Evolutionary conservation across 2,113 vertebrate species (phyloP).

Genomic region (Menidia beryllina): DNA sequence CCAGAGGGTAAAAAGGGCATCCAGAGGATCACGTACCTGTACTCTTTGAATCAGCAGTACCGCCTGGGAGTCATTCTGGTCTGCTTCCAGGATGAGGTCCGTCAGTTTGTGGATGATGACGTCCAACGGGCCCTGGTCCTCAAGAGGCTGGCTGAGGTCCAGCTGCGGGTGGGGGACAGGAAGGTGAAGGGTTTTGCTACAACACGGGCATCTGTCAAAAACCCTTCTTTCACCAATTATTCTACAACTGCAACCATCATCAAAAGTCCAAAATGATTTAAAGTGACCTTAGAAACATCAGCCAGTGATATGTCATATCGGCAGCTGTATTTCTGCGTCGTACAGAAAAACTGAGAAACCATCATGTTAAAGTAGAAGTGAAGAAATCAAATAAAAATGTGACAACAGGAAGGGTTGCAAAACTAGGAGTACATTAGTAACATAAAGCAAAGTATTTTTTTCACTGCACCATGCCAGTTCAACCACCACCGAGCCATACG

Average conservation of each 20-base stretch:
- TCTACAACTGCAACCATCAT: neutral
- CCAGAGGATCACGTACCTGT: constrained; percentile 82
- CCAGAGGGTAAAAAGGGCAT: rapidly evolving
- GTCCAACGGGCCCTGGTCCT: constrained; percentile 96
- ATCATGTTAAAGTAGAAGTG: no score
- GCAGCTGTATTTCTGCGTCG: no score
- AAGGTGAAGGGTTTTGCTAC: constrained; percentile 24
- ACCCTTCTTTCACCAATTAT: neutral
- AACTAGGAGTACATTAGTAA: no score
- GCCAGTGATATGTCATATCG: no score
- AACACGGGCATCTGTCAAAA: neutral
- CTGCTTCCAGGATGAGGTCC: constrained; percentile 96
- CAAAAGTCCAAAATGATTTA: no score
- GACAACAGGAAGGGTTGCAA: no score
- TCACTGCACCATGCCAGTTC: no score
- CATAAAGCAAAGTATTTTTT: no score
- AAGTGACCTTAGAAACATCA: no score
- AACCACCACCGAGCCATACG: no score
- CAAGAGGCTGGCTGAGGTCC: constrained; percentile 92
- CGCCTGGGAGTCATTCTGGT: constrained; percentile 96
- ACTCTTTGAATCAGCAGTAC: constrained; percentile 94
- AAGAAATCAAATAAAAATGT: no score
- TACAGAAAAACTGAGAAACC: no score
- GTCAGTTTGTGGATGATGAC: constrained; percentile 99
- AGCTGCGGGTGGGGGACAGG: constrained; percentile 81